Evolutionary conservation across 2,113 vertebrate species (phyloP).

Genomic region (Istiophorus platypterus): DNA sequence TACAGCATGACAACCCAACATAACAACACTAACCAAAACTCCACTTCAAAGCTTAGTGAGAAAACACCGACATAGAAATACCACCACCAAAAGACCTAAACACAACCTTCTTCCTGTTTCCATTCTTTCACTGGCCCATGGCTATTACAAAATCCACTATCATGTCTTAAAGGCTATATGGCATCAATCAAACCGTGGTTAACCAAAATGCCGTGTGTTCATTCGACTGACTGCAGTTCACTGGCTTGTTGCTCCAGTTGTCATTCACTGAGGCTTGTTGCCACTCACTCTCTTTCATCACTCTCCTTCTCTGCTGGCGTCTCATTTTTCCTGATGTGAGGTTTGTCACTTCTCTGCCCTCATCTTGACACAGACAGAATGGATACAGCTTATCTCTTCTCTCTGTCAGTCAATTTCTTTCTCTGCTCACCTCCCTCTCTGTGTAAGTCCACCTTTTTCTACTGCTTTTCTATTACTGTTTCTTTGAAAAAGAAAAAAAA

Average conservation of each 20-base stretch:
- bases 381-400: constrained; percentile 32
- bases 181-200: constrained; percentile 37
- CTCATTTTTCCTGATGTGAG: constrained; percentile 33
- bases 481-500: not conserved
- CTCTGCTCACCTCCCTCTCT: not conserved
- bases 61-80: not conserved
- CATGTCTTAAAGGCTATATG: not conserved
- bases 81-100: not conserved
- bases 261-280: constrained; percentile 36
- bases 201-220: constrained; percentile 38
- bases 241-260: constrained; percentile 28
- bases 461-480: constrained; percentile 11
- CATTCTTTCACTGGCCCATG: not conserved
- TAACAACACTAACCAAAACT: not conserved
- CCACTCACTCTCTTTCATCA: constrained; percentile 35
- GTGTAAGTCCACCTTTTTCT: constrained; percentile 6
- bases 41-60: not conserved
- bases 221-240: constrained; percentile 50
- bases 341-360: constrained; percentile 36
- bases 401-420: constrained; percentile 6
- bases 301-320: constrained; percentile 15
- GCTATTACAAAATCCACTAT: not conserved
- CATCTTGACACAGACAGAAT: constrained; percentile 43
- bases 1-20: constrained; percentile 5
- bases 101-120: not conserved